phyloP scores from a whole-genome alignment of 1,140 invertebrate genomes.

The Eurosta solidaginis region DNA sequence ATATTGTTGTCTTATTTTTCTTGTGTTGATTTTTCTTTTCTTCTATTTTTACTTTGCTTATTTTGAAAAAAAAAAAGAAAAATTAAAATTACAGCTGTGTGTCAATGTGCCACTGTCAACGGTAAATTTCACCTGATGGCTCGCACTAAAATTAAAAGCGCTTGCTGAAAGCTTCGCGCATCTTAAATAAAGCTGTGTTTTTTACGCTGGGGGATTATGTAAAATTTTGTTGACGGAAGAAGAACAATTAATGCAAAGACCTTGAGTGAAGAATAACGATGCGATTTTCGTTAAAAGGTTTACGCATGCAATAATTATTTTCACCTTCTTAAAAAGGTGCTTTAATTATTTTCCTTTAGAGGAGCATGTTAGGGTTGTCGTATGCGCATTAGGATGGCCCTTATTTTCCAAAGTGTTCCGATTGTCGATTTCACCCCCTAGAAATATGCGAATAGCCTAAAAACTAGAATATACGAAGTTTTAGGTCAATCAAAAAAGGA shows the following conservation, averaged over 20 bases:
- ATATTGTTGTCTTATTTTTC: no score
- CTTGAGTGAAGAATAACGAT: neutral
- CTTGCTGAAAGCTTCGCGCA: neutral
- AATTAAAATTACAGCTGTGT: neutral
- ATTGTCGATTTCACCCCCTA: no score
- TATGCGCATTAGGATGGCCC: no score
- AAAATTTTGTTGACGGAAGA: neutral
- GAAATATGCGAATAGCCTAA: no score
- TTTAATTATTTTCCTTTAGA: neutral
- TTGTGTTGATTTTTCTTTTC: neutral
- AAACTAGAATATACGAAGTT: no score
- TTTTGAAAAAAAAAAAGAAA: neutral
- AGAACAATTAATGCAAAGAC: neutral
- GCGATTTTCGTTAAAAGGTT: neutral
- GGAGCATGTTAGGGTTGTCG: neutral
- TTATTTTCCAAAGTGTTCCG: no score
- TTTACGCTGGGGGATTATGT: neutral
- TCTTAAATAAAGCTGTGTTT: constrained; percentile 4
- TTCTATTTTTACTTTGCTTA: neutral
- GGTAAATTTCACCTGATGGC: constrained; percentile 10
- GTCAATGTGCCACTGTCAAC: neutral
- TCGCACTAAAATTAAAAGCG: constrained; percentile 4
- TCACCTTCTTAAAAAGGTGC: neutral
- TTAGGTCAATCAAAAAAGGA: no score
- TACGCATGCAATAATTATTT: neutral